Conservation (phyloP, 1,140 invertebrate species). For the Eueides isabella region DNA sequence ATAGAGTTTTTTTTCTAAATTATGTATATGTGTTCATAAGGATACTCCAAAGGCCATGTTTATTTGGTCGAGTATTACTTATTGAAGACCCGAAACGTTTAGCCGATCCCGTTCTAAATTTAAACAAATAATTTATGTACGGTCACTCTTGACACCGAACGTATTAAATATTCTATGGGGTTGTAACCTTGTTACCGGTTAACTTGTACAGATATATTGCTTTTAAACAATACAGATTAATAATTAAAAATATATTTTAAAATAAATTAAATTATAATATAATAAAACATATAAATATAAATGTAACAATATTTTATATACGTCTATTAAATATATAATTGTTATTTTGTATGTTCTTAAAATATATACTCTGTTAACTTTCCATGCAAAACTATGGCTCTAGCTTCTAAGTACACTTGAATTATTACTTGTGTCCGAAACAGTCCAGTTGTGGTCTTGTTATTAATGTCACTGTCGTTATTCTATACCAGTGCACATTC, state of each 20-base stretch:
- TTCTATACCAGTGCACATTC: neutral
- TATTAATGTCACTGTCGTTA: slow-evolving; percentile 38
- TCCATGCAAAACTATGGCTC: neutral
- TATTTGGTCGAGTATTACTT: slow-evolving; percentile 68
- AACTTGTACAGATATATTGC: slow-evolving; percentile 9
- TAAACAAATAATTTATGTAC: slow-evolving; percentile 80
- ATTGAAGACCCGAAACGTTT: slow-evolving; percentile 78
- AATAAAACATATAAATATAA: neutral
- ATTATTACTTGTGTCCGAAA: slow-evolving; percentile 38
- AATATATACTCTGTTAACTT: neutral
- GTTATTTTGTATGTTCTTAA: neutral
- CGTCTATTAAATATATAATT: neutral
- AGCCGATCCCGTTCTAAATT: slow-evolving; percentile 78
- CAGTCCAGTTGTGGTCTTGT: slow-evolving; percentile 43
- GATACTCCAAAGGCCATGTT: slow-evolving; percentile 39
- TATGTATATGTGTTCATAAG: neutral
- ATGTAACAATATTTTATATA: neutral
- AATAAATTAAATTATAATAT: no score
- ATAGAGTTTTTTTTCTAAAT: neutral
- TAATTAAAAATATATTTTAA: neutral
- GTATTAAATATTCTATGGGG: slow-evolving; percentile 55
- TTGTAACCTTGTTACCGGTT: slow-evolving; percentile 36
- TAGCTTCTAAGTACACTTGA: slow-evolving; percentile 21
- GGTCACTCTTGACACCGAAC: slow-evolving; percentile 68
- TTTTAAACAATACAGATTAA: slow-evolving; percentile 7